Evolutionary conservation across 2,113 vertebrate genomes (phyloP).

Genomic region (Chaetodon trifascialis): DNA sequence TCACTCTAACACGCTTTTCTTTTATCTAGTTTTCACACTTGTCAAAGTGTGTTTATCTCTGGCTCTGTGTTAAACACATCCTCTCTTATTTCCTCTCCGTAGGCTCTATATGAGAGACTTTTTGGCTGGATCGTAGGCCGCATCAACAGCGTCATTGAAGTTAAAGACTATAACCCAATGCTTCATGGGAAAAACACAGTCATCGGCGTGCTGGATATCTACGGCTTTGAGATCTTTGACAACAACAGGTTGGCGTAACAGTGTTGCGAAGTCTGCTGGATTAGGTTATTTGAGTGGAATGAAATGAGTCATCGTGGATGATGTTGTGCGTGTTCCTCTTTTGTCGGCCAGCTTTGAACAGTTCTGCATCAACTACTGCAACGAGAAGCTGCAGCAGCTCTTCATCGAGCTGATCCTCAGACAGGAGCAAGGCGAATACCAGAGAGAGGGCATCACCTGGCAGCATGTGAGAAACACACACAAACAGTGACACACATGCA

Average conservation of each 20-base stretch:
- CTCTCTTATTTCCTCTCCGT: neutral
- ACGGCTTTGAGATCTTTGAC: constrained; percentile 96
- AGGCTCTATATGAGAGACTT: constrained; percentile 95
- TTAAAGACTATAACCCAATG: constrained; percentile 88
- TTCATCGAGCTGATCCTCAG: constrained; percentile 94
- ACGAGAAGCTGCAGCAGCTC: constrained; percentile 94
- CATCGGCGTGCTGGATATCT: constrained; percentile 95
- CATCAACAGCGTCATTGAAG: constrained; percentile 90
- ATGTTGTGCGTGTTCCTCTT: constrained; percentile 17
- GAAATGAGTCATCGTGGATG: neutral
- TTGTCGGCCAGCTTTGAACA: constrained; percentile 89
- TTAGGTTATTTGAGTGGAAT: neutral
- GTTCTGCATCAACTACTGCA: constrained; percentile 95
- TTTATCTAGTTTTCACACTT: constrained; percentile 22
- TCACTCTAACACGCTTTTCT: neutral
- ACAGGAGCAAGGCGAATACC: constrained; percentile 93
- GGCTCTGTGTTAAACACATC: too few species aligned
- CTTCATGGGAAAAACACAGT: constrained; percentile 94
- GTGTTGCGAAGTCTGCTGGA: neutral
- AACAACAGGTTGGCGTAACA: constrained; percentile 89
- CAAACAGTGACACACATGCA: neutral
- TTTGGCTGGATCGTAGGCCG: constrained; percentile 93
- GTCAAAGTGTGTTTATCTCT: neutral
- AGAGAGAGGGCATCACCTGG: constrained; percentile 92
- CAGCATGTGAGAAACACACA: constrained; percentile 84